A percentile compares a stretch with the other conserved stretches of the same genome.
phyloP scores from a whole-genome alignment of 2,888 invertebrate genomes.

The Meiosimyza decipiens region DNA sequence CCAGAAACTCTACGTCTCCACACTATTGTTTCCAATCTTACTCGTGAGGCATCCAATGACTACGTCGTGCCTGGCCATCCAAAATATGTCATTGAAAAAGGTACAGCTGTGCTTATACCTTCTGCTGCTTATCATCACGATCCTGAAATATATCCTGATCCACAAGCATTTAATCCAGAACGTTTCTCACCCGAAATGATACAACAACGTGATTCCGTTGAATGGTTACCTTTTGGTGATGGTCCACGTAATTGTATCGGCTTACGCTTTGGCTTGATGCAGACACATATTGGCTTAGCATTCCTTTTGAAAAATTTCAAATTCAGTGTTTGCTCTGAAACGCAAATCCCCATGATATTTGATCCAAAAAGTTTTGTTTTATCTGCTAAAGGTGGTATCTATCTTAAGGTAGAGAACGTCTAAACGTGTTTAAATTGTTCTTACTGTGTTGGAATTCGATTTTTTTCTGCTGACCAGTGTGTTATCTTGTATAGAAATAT shows the following conservation, averaged over 20 bases:
- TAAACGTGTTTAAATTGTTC: background rate
- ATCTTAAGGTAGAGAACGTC: slow-evolving; percentile 45
- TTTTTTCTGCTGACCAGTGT: too few species aligned
- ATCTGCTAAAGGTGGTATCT: slow-evolving; percentile 49
- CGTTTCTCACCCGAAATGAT: slow-evolving; percentile 71
- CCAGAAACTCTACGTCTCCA: slow-evolving; percentile 69
- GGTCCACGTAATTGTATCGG: slow-evolving; percentile 64
- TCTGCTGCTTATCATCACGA: slow-evolving; percentile 72
- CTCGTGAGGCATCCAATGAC: slow-evolving; percentile 69
- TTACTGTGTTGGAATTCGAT: too few species aligned
- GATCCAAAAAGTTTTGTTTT: slow-evolving; percentile 47
- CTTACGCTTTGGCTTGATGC: slow-evolving; percentile 63
- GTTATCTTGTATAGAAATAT: too few species aligned
- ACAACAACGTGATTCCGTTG: slow-evolving; percentile 65
- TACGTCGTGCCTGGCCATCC: slow-evolving; percentile 68
- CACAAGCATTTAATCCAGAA: slow-evolving; percentile 73
- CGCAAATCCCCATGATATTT: slow-evolving; percentile 53
- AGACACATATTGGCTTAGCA: slow-evolving; percentile 55
- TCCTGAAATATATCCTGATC: slow-evolving; percentile 71
- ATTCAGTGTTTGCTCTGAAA: slow-evolving; percentile 52
- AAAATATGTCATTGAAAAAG: slow-evolving; percentile 69
- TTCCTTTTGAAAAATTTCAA: slow-evolving; percentile 55
- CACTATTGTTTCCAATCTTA: slow-evolving; percentile 69
- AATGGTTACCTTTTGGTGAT: slow-evolving; percentile 63
- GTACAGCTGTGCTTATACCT: slow-evolving; percentile 70